Evolutionary conservation across 1,140 invertebrate species (phyloP).

Genomic region (Nebria ingens): DNA sequence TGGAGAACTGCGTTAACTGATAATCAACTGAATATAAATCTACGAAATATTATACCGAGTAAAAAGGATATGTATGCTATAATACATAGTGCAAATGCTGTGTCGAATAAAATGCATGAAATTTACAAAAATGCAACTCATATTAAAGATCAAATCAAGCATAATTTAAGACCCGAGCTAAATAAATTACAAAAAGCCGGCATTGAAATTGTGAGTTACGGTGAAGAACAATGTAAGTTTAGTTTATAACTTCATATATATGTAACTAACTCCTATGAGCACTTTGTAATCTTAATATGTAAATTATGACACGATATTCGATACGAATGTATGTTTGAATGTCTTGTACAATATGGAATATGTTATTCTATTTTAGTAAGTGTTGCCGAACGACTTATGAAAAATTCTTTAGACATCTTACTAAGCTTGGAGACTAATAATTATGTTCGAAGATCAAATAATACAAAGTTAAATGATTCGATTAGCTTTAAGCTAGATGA

Average conservation of each 20-base stretch:
- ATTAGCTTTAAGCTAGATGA: slow-evolving; percentile 50
- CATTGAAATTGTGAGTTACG: slow-evolving; percentile 28
- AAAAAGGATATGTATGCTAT: slow-evolving; percentile 27
- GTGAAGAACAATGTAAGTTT: slow-evolving; percentile 33
- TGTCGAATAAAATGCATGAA: slow-evolving; percentile 38
- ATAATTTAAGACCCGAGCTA: slow-evolving; percentile 8
- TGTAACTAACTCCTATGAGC: background rate
- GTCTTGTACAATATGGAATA: too few species aligned
- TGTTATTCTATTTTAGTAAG: slow-evolving; percentile 41
- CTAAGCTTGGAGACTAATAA: slow-evolving; percentile 42
- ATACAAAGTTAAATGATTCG: slow-evolving; percentile 48
- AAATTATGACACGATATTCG: too few species aligned
- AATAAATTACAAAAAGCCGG: background rate
- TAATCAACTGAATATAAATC: slow-evolving; percentile 33
- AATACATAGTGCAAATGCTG: slow-evolving; percentile 35
- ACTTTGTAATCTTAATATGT: too few species aligned
- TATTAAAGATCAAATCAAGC: slow-evolving; percentile 25
- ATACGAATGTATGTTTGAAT: slow-evolving; percentile 11
- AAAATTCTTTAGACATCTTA: slow-evolving; percentile 40
- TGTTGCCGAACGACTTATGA: slow-evolving; percentile 45
- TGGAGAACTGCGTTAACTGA: slow-evolving; percentile 41
- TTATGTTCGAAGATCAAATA: slow-evolving; percentile 42
- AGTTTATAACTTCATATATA: background rate
- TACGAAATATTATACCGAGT: slow-evolving; percentile 22
- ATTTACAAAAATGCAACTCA: slow-evolving; percentile 41